Percentiles rank a stretch among this genome's conserved stretches.
phyloP scores from a whole-genome alignment of 92 coral and sea anemone species.

The Phymanthus crucifer region DNA sequence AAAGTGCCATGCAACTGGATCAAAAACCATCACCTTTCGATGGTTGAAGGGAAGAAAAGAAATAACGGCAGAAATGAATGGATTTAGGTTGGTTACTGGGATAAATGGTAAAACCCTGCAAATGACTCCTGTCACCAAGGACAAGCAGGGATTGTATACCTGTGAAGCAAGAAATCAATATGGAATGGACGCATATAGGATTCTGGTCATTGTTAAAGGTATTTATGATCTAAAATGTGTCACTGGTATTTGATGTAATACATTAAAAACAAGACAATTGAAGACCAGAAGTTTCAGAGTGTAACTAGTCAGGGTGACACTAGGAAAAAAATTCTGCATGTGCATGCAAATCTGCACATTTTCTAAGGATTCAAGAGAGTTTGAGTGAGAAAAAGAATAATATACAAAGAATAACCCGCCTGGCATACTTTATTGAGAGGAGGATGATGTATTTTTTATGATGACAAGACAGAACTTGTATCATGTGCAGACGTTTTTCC shows the following conservation, averaged over 20 bases:
- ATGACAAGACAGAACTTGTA: too few species aligned
- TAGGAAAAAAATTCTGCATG: too few species aligned
- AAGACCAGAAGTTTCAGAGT: background rate
- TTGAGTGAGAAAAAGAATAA: too few species aligned
- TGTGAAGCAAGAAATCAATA: conserved; percentile 36
- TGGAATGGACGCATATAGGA: conserved; percentile 2
- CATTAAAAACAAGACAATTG: background rate
- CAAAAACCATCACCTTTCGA: conserved; percentile 26
- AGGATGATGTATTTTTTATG: too few species aligned
- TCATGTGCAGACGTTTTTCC: too few species aligned
- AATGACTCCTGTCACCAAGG: background rate
- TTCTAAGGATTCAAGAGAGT: too few species aligned
- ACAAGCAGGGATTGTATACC: conserved; percentile 16
- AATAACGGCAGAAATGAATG: background rate
- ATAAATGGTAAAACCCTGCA: background rate
- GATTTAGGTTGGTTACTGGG: background rate
- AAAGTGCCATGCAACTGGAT: conserved; percentile 40
- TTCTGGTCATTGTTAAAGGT: conserved; percentile 10
- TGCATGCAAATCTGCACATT: too few species aligned
- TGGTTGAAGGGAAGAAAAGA: conserved; percentile 35
- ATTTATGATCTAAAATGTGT: background rate
- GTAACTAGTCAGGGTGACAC: too few species aligned
- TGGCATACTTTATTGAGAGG: too few species aligned
- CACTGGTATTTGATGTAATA: background rate
- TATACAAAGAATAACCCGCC: too few species aligned